Percentiles rank a stretch among this genome's conserved stretches.
These are phyloP conservation scores for Sycophila sp. DNA, from an alignment of 1,140 invertebrate genomes.

Conservation along the genomic window DNA sequence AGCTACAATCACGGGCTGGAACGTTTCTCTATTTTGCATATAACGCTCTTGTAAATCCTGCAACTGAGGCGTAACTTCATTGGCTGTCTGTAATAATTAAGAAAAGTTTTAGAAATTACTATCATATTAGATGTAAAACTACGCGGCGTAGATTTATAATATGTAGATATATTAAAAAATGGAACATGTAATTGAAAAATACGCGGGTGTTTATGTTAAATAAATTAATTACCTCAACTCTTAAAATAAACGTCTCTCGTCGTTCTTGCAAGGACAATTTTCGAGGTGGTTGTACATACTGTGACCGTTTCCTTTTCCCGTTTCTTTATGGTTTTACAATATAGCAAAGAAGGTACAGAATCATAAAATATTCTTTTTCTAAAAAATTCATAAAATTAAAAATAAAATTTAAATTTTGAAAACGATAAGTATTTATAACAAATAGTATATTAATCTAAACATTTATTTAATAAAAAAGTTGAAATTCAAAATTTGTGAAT, in stretches of 20 bases:
- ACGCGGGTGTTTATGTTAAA: neutral
- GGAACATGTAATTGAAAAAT: no score
- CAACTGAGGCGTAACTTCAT: neutral
- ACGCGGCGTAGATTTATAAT: no score
- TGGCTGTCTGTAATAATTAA: neutral
- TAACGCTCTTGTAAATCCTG: neutral
- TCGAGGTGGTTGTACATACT: neutral
- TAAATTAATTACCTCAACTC: neutral
- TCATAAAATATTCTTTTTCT: neutral
- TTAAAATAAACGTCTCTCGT: neutral
- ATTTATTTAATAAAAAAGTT: no score
- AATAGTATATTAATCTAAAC: neutral
- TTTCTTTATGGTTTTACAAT: neutral
- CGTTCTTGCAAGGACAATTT: constrained; percentile 1
- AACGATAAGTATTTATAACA: neutral
- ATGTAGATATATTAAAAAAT: no score
- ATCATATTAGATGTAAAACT: no score
- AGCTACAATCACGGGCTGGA: neutral
- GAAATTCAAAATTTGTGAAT: no score
- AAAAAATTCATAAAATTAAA: neutral
- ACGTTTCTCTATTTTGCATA: neutral
- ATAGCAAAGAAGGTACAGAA: neutral
- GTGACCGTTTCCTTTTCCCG: neutral
- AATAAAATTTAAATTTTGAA: neutral
- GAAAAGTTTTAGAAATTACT: no score